Base-by-base conservation (phyloP, 2,888 invertebrate species). In the Lasioglossum villosulum region DNA sequence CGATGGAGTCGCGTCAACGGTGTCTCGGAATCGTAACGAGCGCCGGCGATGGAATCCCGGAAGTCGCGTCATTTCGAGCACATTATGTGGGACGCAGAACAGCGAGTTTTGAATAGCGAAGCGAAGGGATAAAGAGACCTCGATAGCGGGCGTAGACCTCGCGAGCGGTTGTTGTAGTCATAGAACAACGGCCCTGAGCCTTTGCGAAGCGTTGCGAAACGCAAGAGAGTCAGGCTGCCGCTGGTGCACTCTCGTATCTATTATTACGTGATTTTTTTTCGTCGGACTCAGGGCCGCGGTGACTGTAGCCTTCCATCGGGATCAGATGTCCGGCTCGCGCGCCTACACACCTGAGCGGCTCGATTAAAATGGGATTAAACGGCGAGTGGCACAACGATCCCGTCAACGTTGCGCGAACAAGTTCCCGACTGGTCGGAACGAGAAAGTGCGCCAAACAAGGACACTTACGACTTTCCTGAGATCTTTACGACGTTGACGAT, bases 131-230 rank as follows among this genome's bases (percentile, higher is more conserved):
- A 74, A 76, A 79, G 88, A 85, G 91, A 82, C 89, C 90, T 89
- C 89, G 88, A 91, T 90, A 82, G 88, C 89, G 91, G 92, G 75
- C 90, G 88, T 91, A 92, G 92, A 91, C 90, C 91, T 87, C 90
- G 80, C 76, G 77, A 77, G 75, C 75, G 86, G 78, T 79, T 84
- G 72, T 75, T 79, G 84, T 80, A 84, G 78, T 39, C 81, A 30
- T 80, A 88, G 87, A 89, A 89, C 74, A 86, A 89, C 91, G 92
- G 86, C 92, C 92, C 84, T 91, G 91, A 92, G 89, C 86, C 89
- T 90, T 89, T 91, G 90, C 84, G 80, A 91, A 74, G 80, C 78
- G 83, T 92, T 92, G 91, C 92, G 90, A 91, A 89, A 90, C 63
- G 70, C 79, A 68, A 8, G 71, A 86, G 73, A 86, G 82, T 74